A percentile compares a stretch with the other conserved stretches of the same genome.
phyloP scores from a whole-genome alignment of 2,797 vertebrate species.

The Diplodus puntazzo region DNA sequence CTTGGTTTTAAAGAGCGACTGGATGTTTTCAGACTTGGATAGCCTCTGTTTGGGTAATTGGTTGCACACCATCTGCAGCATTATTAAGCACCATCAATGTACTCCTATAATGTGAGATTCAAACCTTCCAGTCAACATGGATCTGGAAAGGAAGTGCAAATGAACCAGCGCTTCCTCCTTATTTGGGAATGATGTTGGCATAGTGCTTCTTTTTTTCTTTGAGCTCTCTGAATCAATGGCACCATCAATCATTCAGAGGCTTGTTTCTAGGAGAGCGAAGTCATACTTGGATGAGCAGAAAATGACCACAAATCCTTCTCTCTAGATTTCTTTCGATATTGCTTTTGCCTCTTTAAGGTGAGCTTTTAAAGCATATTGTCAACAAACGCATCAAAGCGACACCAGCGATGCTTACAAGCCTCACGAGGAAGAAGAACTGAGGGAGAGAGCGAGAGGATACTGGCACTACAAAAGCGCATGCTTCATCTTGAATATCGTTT shows the following conservation, averaged over 20 bases:
- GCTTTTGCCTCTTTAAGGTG: conserved; percentile 32
- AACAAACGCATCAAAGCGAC: conserved; percentile 50
- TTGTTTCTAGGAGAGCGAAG: conserved; percentile 17
- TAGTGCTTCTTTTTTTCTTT: conserved; percentile 31
- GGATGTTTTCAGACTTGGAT: conserved; percentile 42
- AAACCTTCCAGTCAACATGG: conserved; percentile 25
- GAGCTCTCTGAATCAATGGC: conserved; percentile 49
- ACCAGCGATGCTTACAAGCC: conserved; percentile 9
- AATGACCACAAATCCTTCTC: conserved; percentile 46
- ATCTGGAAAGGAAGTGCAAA: conserved; percentile 28
- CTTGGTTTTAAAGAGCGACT: conserved; percentile 32
- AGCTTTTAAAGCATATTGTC: conserved; percentile 35
- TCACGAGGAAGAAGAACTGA: conserved; percentile 19
- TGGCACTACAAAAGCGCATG: conserved; percentile 27
- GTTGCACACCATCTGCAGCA: conserved; percentile 37
- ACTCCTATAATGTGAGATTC: conserved; percentile 7
- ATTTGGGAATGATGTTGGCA: conserved; percentile 22
- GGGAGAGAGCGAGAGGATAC: conserved; percentile 21
- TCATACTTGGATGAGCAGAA: conserved; percentile 49
- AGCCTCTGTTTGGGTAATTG: conserved; percentile 34
- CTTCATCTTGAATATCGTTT: conserved; percentile 54
- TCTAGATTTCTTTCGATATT: conserved; percentile 38
- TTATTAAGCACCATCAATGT: conserved; percentile 23
- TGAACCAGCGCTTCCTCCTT: conserved; percentile 22
- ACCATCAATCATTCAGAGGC: conserved; percentile 62